These are phyloP conservation scores for Grammomys dolichurus DNA, from an alignment of 2,113 vertebrate species.

Conservation along the genomic window DNA sequence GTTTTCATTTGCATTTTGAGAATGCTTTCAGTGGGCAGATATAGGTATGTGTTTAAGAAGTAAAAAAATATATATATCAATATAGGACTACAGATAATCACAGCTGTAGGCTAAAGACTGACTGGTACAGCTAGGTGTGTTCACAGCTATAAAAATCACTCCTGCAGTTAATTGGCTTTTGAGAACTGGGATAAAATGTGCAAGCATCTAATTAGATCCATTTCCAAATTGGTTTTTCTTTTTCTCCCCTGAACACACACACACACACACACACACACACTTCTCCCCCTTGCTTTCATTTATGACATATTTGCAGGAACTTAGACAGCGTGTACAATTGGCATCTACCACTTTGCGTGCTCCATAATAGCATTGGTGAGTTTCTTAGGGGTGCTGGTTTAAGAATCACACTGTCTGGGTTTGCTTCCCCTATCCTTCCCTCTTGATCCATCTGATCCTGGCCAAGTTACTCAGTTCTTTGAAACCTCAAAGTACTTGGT, in stretches of 20 bases:
- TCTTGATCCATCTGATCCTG: background rate
- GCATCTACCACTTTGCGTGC: background rate
- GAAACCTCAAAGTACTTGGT: background rate
- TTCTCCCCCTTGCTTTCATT: constrained; percentile 40
- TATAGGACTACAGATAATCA: background rate
- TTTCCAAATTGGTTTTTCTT: constrained; percentile 33
- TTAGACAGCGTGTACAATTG: background rate
- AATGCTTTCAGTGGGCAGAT: background rate
- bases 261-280: background rate
- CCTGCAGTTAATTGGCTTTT: constrained; percentile 31
- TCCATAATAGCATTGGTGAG: background rate
- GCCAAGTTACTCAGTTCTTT: background rate
- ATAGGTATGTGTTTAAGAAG: constrained; percentile 1
- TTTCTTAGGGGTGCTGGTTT: background rate
- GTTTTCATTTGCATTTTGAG: constrained; percentile 42
- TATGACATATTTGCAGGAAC: background rate
- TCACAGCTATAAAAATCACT: constrained; percentile 20
- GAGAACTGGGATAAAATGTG: constrained; percentile 54
- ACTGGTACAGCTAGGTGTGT: background rate
- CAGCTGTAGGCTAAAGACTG: constrained; percentile 29
- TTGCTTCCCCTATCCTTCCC: background rate
- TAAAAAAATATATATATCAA: background rate
- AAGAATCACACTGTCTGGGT: background rate
- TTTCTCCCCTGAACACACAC: background rate
- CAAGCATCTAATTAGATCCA: constrained; percentile 58